phyloP scores from a whole-genome alignment of 2,888 invertebrate species.

The Axea sp. region DNA sequence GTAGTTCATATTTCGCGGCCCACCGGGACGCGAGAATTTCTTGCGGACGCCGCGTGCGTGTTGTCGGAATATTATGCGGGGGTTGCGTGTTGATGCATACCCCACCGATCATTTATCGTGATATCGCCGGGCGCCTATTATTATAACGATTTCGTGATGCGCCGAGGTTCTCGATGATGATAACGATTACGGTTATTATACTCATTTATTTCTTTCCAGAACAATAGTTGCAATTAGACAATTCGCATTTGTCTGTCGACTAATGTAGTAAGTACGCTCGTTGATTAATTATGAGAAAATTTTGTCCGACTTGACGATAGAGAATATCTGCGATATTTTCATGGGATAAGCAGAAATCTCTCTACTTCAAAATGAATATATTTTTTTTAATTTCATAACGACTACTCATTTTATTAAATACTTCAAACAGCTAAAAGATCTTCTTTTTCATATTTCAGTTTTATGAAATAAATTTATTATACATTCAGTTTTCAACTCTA shows the following conservation, averaged over 20 bases:
- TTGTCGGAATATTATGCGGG: slow-evolving; percentile 55
- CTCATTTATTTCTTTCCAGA: slow-evolving; percentile 32
- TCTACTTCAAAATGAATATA: too few species aligned
- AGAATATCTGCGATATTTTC: neutral
- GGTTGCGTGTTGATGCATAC: slow-evolving; percentile 57
- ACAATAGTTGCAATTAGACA: slow-evolving; percentile 50
- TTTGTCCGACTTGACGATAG: neutral
- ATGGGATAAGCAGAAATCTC: too few species aligned
- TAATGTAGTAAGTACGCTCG: neutral
- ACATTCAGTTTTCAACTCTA: too few species aligned
- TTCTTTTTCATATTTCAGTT: too few species aligned
- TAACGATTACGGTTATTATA: slow-evolving; percentile 41
- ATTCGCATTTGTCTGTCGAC: slow-evolving; percentile 1
- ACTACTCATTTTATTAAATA: too few species aligned
- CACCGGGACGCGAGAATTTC: slow-evolving; percentile 33
- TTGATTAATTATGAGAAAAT: slow-evolving; percentile 17
- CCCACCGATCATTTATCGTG: slow-evolving; percentile 48
- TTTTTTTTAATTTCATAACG: too few species aligned
- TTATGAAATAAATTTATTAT: too few species aligned
- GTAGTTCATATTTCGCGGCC: slow-evolving; percentile 60
- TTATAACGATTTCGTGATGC: slow-evolving; percentile 54
- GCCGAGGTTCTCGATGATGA: slow-evolving; percentile 34
- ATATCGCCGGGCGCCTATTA: slow-evolving; percentile 59
- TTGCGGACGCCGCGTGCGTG: slow-evolving; percentile 39
- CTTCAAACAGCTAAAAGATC: too few species aligned